Percentiles rank a stretch among this genome's conserved stretches.
These are phyloP conservation scores for Centrocercus urophasianus DNA, from an alignment of 2,113 vertebrate species.

Conservation along the genomic window DNA sequence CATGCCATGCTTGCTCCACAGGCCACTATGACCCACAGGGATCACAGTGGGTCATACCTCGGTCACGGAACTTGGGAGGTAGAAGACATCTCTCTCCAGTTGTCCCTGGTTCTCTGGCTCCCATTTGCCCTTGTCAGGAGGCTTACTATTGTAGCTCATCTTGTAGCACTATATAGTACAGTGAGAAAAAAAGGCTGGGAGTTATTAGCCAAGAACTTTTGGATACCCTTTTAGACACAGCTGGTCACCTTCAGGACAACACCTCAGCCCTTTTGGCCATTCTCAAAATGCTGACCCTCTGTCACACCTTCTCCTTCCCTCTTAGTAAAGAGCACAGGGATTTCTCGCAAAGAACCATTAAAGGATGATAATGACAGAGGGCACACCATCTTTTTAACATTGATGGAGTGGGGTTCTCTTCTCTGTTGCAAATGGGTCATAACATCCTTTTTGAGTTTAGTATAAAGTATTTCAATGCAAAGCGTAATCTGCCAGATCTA, in stretches of 20 bases:
- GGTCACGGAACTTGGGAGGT: neutral
- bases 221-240: neutral
- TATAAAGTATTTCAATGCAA: neutral
- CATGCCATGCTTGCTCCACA: neutral
- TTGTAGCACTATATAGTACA: fast-evolving
- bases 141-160: neutral
- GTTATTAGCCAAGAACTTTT: neutral
- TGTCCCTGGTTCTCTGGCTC: neutral
- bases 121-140: neutral
- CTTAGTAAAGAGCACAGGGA: neutral
- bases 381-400: neutral
- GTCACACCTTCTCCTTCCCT: neutral
- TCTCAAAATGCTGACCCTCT: neutral
- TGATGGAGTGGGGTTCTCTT: neutral
- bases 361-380: neutral
- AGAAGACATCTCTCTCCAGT: neutral
- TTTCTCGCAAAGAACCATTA: neutral
- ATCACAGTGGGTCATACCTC: no score
- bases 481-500: neutral
- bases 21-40: neutral
- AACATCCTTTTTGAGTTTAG: neutral
- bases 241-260: neutral
- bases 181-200: neutral
- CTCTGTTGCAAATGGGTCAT: neutral
- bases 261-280: neutral